Conservation (phyloP, 2,797 vertebrate genomes). For the Gallinago nigripennis region DNA sequence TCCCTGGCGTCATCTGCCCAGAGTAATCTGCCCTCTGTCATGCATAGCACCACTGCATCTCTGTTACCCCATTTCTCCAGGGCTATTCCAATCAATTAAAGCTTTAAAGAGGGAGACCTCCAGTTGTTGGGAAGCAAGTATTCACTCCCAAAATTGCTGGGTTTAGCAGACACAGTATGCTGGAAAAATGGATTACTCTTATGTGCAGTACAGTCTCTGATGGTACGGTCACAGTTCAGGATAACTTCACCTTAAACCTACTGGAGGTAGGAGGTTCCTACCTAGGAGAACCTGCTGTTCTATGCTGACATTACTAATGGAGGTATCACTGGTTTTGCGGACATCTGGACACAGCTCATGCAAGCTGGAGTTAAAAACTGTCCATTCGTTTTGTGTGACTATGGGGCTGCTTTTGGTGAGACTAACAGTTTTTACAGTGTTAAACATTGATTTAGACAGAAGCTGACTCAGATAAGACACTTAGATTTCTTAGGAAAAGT, state of each 20-base stretch:
- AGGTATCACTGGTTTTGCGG: not conserved
- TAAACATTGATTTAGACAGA: not conserved
- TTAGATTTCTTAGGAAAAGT: not conserved
- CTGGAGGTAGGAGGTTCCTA: not conserved
- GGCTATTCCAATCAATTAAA: constrained; percentile 70
- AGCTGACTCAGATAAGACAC: not conserved
- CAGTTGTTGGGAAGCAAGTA: constrained; percentile 26
- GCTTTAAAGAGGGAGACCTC: constrained; percentile 36
- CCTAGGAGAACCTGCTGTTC: not conserved
- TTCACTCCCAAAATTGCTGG: not conserved
- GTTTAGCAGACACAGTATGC: not conserved
- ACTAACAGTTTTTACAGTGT: not conserved
- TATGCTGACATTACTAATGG: not conserved
- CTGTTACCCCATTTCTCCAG: constrained; percentile 73
- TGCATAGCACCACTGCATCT: constrained; percentile 71
- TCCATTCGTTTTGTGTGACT: not conserved
- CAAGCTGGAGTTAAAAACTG: not conserved
- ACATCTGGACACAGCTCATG: not conserved
- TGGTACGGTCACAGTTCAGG: not conserved
- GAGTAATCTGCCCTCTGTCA: not conserved
- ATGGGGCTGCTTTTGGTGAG: not conserved
- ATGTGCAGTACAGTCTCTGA: not conserved
- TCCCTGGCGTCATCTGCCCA: constrained; percentile 23
- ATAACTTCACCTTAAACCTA: not conserved
- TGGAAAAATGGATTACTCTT: not conserved